Evolutionary conservation across 2,888 invertebrate species (phyloP).

Genomic region (Eilema sororculum): DNA sequence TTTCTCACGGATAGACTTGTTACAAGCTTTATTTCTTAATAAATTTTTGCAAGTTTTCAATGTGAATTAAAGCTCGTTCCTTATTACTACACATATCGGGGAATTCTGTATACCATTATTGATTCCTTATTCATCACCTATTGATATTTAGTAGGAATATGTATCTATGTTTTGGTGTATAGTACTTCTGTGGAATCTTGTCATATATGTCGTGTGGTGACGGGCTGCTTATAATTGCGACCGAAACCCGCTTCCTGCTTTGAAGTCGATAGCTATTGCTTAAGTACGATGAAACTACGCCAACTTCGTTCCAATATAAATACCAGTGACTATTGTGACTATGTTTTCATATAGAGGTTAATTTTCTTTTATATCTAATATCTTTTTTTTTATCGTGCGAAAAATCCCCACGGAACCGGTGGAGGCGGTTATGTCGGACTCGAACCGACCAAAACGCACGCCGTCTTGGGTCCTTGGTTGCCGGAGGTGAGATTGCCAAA

Average conservation of each 20-base stretch:
- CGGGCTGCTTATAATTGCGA: neutral
- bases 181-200: neutral
- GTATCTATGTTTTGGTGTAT: neutral
- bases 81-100: neutral
- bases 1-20: no score
- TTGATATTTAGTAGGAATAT: neutral
- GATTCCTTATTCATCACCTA: neutral
- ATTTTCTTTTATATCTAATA: no score
- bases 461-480: no score
- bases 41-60: no score
- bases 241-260: neutral
- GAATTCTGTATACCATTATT: no score
- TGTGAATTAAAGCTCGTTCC: neutral
- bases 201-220: neutral
- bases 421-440: no score
- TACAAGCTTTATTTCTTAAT: no score
- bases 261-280: conserved; percentile 1
- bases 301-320: neutral
- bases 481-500: no score
- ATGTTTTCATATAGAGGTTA: neutral
- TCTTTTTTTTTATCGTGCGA: no score
- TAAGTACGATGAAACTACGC: neutral
- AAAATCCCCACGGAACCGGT: no score
- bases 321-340: neutral
- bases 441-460: no score